Percentiles rank a stretch among this genome's conserved stretches.
phyloP scores from a whole-genome alignment of 2,113 vertebrate species.

The Gallinago paraguaiae region DNA sequence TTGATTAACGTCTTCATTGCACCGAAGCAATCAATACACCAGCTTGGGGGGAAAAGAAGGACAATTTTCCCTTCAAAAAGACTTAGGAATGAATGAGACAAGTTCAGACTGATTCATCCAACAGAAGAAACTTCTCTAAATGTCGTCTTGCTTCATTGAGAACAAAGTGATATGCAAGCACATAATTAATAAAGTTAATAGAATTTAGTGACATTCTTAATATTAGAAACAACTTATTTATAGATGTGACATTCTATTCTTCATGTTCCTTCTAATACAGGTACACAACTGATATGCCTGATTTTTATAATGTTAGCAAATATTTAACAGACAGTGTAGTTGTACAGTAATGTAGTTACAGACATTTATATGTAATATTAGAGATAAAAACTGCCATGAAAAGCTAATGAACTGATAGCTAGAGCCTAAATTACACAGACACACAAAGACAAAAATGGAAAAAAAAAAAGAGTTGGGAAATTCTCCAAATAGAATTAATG shows the following conservation, averaged over 20 bases:
- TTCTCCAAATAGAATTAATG: background rate
- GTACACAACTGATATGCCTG: background rate
- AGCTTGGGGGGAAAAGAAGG: background rate
- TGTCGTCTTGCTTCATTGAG: background rate
- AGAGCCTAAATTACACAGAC: background rate
- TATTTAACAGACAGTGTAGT: background rate
- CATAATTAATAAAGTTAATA: background rate
- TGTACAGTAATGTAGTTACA: background rate
- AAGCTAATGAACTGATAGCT: background rate
- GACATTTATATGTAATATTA: background rate
- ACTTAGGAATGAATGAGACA: background rate
- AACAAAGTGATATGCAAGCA: background rate
- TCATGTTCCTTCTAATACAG: background rate
- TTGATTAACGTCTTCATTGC: background rate
- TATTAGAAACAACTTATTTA: background rate
- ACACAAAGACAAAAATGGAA: background rate
- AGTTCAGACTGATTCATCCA: background rate
- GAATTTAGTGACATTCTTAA: background rate
- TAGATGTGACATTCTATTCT: background rate
- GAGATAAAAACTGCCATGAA: background rate
- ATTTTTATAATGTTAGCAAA: background rate
- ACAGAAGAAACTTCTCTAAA: background rate
- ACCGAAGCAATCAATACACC: background rate
- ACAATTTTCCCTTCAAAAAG: background rate
- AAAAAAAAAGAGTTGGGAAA: background rate